phyloP scores from a whole-genome alignment of 2,797 vertebrate species.

The Steatocranus sp. region DNA sequence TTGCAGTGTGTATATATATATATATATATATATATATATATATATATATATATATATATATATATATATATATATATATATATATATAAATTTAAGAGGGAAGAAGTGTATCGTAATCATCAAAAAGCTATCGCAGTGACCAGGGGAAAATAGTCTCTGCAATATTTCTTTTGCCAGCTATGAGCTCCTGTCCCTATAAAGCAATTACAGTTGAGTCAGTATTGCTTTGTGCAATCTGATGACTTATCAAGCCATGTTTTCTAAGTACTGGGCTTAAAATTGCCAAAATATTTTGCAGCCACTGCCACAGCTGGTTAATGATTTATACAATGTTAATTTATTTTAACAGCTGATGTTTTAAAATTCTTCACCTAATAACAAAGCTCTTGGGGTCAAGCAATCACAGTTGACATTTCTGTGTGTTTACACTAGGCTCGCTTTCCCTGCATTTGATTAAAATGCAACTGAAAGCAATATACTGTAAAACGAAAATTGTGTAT shows the following conservation, averaged over 20 bases:
- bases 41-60: too few species aligned
- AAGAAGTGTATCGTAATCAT: neutral
- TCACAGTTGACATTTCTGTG: neutral
- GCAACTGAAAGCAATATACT: neutral
- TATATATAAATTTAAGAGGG: neutral
- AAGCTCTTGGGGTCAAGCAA: neutral
- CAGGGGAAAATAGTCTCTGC: neutral
- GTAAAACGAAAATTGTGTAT: neutral
- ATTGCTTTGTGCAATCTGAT: neutral
- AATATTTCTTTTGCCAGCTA: neutral
- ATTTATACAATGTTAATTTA: neutral
- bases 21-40: too few species aligned
- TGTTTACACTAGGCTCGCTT: neutral
- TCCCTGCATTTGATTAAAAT: neutral
- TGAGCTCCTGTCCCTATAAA: neutral
- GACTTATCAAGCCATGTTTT: neutral
- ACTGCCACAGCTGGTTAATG: neutral
- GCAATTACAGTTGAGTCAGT: neutral
- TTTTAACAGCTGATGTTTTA: neutral
- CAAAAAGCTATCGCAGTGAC: neutral
- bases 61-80: neutral
- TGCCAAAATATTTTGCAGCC: neutral
- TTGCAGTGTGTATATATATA: too few species aligned
- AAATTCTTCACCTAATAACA: neutral
- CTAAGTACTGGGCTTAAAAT: neutral